Evolutionary conservation across 2,888 invertebrate species (phyloP), one percentile per base, ranked within the genome.

Genomic region (Pseudococcus jackbeardsleyi): DNA sequence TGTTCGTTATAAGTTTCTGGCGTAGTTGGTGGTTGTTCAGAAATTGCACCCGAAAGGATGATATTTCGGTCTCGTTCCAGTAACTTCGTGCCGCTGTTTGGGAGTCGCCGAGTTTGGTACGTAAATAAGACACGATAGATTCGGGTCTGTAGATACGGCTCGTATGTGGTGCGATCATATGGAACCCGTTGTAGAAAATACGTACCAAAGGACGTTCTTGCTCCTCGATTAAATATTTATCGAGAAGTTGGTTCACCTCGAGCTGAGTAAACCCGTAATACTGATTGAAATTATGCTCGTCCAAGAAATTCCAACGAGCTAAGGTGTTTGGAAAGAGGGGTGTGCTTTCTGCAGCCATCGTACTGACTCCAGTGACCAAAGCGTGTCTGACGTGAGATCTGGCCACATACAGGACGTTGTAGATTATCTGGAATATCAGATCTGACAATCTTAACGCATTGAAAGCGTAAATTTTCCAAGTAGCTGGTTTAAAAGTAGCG

Each of bases 11-110:
- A 59, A 59, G 59, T 59, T 59, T 59, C n/a, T 8, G 59, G 59
- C 59, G n/a, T 59, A 59, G 59, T 19, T 59, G 15, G 59, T n/a
- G 59, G 59, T 15, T 59, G 59, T 59, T 59, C 19, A 59, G 59
- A 59, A 59, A 59, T 59, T 59, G 59, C 59, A 59, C 59, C 59
- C 59, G 59, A 59, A 59, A 59, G 59, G n/a, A 59, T n/a, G 59
- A 17, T 59, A n/a, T 59, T n/a, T 59, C 59, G 59, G 59, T 59
- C n/a, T 59, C 59, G 59, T 59, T 59, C 59, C 59, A 59, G 59
- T 59, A 59, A 59, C 15, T 59, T 59, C 59, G 59, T n/a, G 19
- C 3, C 59, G 59, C 59, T 59, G 59, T 59, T 59, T n/a, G 12
- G 59, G 59, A 59, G 15, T 59, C 59, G 17, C n/a, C 8, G n/a